Conservation (phyloP, 2,888 invertebrate genomes). For the Oscheius sp. region DNA sequence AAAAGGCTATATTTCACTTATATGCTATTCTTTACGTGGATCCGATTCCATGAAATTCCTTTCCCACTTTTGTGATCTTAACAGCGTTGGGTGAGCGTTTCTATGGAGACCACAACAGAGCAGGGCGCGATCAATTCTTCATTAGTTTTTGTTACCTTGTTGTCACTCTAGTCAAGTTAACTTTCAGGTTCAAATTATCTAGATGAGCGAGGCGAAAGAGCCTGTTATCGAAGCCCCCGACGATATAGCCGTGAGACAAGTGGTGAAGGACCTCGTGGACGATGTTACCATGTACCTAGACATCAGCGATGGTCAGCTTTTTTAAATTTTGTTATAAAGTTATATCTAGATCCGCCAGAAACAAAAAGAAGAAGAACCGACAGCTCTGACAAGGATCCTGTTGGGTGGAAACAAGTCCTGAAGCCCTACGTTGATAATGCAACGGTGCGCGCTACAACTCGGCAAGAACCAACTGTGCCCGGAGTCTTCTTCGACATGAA, state of each 20-base stretch:
- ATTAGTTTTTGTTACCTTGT: background rate
- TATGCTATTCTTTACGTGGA: too few relatives aligned
- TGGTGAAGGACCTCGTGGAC: slow-evolving; percentile 19
- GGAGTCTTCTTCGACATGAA: too few relatives aligned
- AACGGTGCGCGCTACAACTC: too few relatives aligned
- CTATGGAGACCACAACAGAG: slow-evolving; percentile 9
- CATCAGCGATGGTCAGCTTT: background rate
- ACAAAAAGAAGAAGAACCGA: background rate
- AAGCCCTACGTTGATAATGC: too few relatives aligned
- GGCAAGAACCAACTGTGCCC: too few relatives aligned
- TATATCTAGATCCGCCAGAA: background rate
- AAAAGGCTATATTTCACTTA: too few relatives aligned
- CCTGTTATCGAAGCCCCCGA: background rate
- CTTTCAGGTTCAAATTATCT: background rate
- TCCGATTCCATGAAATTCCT: background rate
- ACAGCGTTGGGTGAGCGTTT: background rate
- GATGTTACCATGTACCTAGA: slow-evolving; percentile 15
- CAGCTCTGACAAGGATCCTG: background rate
- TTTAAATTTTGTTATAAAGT: background rate
- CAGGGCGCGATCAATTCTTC: slow-evolving; percentile 18
- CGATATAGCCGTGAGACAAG: background rate
- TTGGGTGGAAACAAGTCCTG: too few relatives aligned
- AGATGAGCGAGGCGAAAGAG: background rate
- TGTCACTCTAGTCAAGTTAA: background rate
- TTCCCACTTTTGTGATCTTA: too few relatives aligned